Base-by-base conservation (phyloP, 2,888 invertebrate genomes). In the Polymixis lichenea region DNA sequence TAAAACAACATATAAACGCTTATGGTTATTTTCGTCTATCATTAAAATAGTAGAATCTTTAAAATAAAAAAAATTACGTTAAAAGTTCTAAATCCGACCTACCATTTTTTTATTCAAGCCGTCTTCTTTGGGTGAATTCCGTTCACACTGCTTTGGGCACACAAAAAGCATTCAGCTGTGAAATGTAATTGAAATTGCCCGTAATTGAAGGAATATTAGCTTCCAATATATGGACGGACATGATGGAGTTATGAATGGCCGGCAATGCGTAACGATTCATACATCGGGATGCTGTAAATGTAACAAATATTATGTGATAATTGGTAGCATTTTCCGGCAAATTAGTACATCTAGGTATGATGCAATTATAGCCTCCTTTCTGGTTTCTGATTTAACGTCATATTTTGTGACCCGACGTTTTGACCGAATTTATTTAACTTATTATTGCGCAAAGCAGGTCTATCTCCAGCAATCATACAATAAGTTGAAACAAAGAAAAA, bases 111-210 rank as follows among this genome's bases (percentile, higher is more conserved):
- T 75, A 80, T 61, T 28, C 58, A 28, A 58, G 32, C n/a, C 72
- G 51, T 74, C 65, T 79, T 64, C 51, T 75, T 43, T 66, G 51
- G 66, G 32, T 28, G 72, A 79, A 61, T 53, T 83, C 68, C 58
- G 32, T 86, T 78, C 53, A 71, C 71, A 65, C 68, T 77, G 77
- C 72, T 86, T 75, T 70, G 77, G 19, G 74, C 77, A 60, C 75
- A 80, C 84, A 64, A 82, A 85, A 82, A 78, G 69, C 83, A 75
- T 84, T 84, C 69, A 70, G 32, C 56, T 75, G 75, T 80, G 70
- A 77, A 86, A 84, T 84, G 73, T 80, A 75, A 84, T 70, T 71
- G 64, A 77, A 80, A 65, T 75, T 66, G 67, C 56, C 61, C 28
- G 70, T 80, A 78, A 84, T 84, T 81, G 73, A 60, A 74, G 65